Evolutionary conservation across 2,113 vertebrate species (phyloP).

Genomic region (Heterotilapia buettikoferi): DNA sequence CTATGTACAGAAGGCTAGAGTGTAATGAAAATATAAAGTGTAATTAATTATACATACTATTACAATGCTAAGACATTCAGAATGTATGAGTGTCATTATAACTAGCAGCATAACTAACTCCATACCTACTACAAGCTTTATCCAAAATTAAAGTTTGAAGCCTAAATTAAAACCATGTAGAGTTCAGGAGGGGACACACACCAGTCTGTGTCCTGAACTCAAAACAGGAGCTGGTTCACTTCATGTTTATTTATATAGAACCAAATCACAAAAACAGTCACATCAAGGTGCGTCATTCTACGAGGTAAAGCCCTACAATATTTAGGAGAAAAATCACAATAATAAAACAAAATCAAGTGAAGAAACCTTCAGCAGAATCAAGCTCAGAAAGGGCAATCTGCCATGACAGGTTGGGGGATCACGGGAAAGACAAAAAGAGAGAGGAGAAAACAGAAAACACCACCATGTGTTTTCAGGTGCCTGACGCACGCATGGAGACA

Average conservation of each 20-base stretch:
- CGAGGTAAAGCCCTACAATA: background rate
- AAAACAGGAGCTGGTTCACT: background rate
- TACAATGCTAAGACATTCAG: background rate
- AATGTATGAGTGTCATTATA: background rate
- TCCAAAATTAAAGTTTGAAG: background rate
- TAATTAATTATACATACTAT: background rate
- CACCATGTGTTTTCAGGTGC: background rate
- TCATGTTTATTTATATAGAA: background rate
- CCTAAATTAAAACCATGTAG: background rate
- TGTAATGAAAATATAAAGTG: background rate
- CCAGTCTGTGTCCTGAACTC: background rate
- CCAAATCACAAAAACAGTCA: background rate
- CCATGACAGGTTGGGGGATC: background rate
- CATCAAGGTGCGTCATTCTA: background rate
- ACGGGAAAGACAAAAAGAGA: background rate
- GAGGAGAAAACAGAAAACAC: background rate
- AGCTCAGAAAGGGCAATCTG: background rate
- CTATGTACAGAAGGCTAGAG: background rate
- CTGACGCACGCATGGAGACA: background rate
- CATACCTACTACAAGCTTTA: background rate
- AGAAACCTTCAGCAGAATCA: background rate
- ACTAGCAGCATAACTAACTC: background rate
- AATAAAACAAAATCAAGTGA: background rate
- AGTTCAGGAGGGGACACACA: background rate
- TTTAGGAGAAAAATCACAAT: background rate